Base-by-base conservation (phyloP, 2,113 vertebrate species). In the Myxocyprinus asiaticus region DNA sequence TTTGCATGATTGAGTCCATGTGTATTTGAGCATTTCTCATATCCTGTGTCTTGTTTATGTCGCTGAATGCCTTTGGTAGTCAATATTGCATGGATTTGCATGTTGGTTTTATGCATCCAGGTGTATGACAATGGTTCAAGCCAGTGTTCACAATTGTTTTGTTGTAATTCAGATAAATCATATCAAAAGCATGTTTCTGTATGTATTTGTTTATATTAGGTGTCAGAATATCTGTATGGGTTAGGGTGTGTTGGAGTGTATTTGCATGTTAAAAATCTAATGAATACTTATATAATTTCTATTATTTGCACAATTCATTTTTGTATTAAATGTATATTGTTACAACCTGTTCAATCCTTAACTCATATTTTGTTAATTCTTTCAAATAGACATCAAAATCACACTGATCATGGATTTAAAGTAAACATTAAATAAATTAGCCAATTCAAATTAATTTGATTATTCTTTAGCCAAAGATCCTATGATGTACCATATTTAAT, bases 1-100 rank as follows among this genome's bases (percentile, higher is more conserved):
- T 84, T 84, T 84, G 82, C 82, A 84, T 84, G 82, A 84, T 84
- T 78, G 79, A 81, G 79, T 81, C 82, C 82, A 84, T 84, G 79
- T 84, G 79, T 81, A 84, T 84, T 78, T 81, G 75, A 78, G 75
- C 69, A 78, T 81, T 33, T 75, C 79, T 84, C 82, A 81, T 81
- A 84, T 81, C 64, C 76, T 67, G 68, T 68, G 82, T 78, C 64
- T 69, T 78, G 79, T 69, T 78, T 69, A 69, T 69, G 66, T 69
- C 55, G 62, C 66, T 75, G 82, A 84, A 74, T 84, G 82, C 75
- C 59, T 81, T 77, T 74, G 68, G 76, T 78, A 81, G 56, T 75
- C 56, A 81, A 62, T 17, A 64, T 66, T 75, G 78, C 58, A 64
- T 78, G 76, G 74, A 81, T 77, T 81, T 68, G 77, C 79, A 75